A percentile compares a stretch with the other conserved stretches of the same genome.
Evolutionary conservation across 2,113 vertebrate genomes (phyloP).

Genomic region (Sorex fumeus): DNA sequence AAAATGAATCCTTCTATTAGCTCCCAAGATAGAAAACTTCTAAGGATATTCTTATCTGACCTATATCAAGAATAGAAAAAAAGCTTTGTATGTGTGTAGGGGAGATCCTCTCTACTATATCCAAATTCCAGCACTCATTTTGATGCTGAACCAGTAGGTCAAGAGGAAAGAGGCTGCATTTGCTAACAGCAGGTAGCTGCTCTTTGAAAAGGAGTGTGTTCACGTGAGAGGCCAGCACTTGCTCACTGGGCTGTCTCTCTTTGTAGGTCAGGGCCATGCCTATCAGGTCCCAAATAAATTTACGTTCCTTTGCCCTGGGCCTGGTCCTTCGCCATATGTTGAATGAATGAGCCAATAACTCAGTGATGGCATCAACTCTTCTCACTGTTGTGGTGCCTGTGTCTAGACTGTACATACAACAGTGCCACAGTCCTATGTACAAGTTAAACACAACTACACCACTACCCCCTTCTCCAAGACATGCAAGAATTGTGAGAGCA

Average conservation of each 20-base stretch:
- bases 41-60: background rate
- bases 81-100: too few species aligned
- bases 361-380: background rate
- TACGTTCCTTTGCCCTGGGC: background rate
- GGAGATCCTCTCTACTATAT: too few species aligned
- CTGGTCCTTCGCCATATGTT: background rate
- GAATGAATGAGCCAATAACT: background rate
- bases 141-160: background rate
- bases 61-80: conserved; percentile 42
- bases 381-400: background rate
- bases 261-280: background rate
- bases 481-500: background rate
- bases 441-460: background rate
- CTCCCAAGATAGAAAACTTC: background rate
- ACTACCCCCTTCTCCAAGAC: background rate
- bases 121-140: too few species aligned
- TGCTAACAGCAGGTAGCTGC: background rate
- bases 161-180: background rate
- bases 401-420: background rate
- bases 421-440: background rate
- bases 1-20: conserved; percentile 33
- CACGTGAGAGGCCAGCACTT: background rate
- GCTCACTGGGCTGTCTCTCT: background rate
- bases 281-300: background rate
- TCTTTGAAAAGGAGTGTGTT: background rate